Conservation (phyloP, 2,888 invertebrate species). For the Pterostichus niger region DNA sequence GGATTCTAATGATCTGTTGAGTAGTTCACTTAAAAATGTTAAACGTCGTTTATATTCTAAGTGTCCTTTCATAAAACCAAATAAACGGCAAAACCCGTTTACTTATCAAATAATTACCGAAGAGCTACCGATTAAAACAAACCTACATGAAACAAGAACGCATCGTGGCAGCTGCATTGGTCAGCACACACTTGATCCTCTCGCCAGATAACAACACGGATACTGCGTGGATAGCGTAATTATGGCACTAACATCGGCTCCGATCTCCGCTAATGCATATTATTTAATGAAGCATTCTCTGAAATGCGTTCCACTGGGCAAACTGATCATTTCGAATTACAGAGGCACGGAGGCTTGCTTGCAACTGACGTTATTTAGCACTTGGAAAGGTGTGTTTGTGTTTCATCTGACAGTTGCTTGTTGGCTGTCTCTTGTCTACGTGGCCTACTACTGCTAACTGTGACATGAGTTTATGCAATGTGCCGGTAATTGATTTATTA, state of each 20-base stretch:
- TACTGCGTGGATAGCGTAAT: slow-evolving; percentile 29
- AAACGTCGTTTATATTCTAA: slow-evolving; percentile 10
- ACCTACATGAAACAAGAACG: slow-evolving; percentile 33
- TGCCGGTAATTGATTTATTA: slow-evolving; percentile 39
- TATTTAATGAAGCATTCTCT: slow-evolving; percentile 17
- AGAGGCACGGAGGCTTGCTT: too few relatives aligned
- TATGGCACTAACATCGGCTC: slow-evolving; percentile 3
- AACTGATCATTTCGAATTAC: too few relatives aligned
- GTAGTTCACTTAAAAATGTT: not conserved
- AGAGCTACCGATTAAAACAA: slow-evolving; percentile 45
- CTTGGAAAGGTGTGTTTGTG: too few relatives aligned
- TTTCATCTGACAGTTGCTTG: slow-evolving; percentile 4
- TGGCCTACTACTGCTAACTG: slow-evolving; percentile 33
- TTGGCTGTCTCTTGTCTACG: slow-evolving; percentile 19
- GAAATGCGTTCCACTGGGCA: too few relatives aligned
- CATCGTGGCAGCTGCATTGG: slow-evolving; percentile 26
- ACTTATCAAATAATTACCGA: slow-evolving; percentile 47
- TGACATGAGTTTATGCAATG: slow-evolving; percentile 26
- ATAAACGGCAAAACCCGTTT: slow-evolving; percentile 8
- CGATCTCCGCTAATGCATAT: slow-evolving; percentile 12
- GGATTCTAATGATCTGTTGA: not conserved
- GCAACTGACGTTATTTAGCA: too few relatives aligned
- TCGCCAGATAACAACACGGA: slow-evolving; percentile 16
- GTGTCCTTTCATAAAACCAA: slow-evolving; percentile 18
- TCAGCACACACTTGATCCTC: slow-evolving; percentile 26